A percentile compares a stretch with the other conserved stretches of the same genome.
phyloP scores from a whole-genome alignment of 2,113 vertebrate genomes.

The Mesocricetus auratus region DNA sequence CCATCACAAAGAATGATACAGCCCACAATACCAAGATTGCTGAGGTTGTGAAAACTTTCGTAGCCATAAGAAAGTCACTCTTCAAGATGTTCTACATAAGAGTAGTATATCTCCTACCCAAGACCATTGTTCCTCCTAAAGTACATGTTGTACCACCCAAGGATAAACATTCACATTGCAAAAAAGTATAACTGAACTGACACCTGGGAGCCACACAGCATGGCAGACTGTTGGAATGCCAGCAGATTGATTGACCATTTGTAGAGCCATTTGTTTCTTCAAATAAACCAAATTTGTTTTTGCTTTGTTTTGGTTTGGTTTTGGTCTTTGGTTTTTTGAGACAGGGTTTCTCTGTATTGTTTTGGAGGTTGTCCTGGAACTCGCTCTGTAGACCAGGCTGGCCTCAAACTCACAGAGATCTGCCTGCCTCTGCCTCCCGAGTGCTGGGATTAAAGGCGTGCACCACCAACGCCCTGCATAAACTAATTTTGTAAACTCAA shows the following conservation, averaged over 20 bases:
- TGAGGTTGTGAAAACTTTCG: not conserved
- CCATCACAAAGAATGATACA: not conserved
- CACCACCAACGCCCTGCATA: too few species aligned
- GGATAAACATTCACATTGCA: not conserved
- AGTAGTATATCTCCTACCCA: not conserved
- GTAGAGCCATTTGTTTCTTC: not conserved
- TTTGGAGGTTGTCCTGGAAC: too few species aligned
- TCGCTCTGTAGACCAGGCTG: too few species aligned
- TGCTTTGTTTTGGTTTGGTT: too few species aligned
- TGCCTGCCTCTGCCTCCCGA: too few species aligned
- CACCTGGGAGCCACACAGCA: not conserved
- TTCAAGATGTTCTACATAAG: not conserved
- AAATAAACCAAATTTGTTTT: not conserved
- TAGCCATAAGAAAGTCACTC: not conserved
- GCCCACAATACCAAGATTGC: not conserved
- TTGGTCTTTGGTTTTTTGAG: too few species aligned
- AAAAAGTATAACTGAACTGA: not conserved
- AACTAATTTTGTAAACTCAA: not conserved
- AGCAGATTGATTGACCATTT: not conserved
- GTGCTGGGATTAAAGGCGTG: too few species aligned
- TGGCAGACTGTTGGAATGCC: not conserved
- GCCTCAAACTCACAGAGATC: too few species aligned
- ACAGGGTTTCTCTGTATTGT: too few species aligned
- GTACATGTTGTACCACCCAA: not conserved
- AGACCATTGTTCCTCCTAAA: not conserved